These are phyloP conservation scores for Lanistes nyassanus DNA, from an alignment of 1,140 invertebrate genomes.

Conservation along the genomic window DNA sequence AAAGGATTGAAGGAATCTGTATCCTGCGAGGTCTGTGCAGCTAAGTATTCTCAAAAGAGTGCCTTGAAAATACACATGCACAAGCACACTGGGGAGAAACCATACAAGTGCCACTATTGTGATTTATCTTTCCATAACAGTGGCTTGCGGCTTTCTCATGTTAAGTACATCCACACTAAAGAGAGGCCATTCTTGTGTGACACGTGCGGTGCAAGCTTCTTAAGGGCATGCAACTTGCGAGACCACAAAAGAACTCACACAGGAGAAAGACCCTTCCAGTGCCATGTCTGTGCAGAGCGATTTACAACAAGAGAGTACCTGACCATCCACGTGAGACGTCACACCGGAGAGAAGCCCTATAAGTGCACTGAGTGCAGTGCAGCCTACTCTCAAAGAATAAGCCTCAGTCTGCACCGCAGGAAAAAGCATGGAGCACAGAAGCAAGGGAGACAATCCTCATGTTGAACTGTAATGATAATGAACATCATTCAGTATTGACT, in stretches of 20 bases:
- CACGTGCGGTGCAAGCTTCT: constrained; percentile 13
- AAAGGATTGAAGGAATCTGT: neutral
- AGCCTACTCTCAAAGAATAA: constrained; percentile 12
- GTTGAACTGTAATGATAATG: too few species aligned
- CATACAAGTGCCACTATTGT: constrained; percentile 19
- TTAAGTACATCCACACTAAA: constrained; percentile 2
- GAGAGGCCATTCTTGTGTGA: constrained; percentile 15
- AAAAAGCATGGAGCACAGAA: constrained; percentile 13
- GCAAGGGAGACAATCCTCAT: neutral
- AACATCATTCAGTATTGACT: too few species aligned
- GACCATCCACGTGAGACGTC: constrained; percentile 16
- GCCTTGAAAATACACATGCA: constrained; percentile 17
- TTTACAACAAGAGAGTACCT: constrained; percentile 22
- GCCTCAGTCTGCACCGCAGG: constrained; percentile 10
- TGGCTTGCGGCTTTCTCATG: neutral
- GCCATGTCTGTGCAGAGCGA: constrained; percentile 10
- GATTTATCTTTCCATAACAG: neutral
- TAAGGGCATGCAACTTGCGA: neutral
- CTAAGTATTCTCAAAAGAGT: neutral
- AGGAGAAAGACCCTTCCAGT: constrained; percentile 21
- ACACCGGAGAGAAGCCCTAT: constrained; percentile 21
- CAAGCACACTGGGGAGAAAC: neutral
- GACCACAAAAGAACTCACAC: constrained; percentile 12
- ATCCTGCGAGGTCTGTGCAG: constrained; percentile 9
- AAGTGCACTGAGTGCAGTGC: constrained; percentile 5